Conservation (phyloP, 2,888 invertebrate species). For the Drosophila nigritarsus region DNA sequence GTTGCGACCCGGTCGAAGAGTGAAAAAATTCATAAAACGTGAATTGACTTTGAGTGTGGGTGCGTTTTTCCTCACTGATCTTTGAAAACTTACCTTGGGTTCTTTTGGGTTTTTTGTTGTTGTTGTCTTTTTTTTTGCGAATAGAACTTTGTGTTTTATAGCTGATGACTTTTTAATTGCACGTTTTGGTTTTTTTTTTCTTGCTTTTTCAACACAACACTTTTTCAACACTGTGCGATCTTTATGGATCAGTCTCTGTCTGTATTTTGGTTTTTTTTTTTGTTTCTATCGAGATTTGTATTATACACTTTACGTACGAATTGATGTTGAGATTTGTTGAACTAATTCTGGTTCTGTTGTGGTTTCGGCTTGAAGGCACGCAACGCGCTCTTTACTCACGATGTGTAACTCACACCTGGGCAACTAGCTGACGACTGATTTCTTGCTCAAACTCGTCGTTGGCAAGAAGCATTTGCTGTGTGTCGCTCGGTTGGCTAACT, state of each 20-base stretch:
- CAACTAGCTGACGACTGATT: conserved; percentile 84
- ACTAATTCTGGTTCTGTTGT: conserved; percentile 13
- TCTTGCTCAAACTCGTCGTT: conserved; percentile 77
- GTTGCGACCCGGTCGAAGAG: conserved; percentile 39
- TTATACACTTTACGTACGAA: conserved; percentile 13
- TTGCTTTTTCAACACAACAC: conserved; percentile 32
- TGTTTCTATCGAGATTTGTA: background rate
- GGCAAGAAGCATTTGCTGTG: conserved; percentile 82
- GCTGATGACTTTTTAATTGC: conserved; percentile 71
- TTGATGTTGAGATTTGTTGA: conserved; percentile 11
- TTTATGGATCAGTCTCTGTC: conserved; percentile 51
- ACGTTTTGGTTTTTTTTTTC: conserved; percentile 38
- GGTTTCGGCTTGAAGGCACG: conserved; percentile 34
- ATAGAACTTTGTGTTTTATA: conserved; percentile 39
- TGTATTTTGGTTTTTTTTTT: conserved; percentile 26
- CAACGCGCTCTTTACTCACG: conserved; percentile 67
- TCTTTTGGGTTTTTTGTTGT: conserved; percentile 25
- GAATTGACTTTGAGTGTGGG: conserved; percentile 62
- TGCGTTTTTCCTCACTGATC: conserved; percentile 47
- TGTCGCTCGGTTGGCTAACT: conserved; percentile 63
- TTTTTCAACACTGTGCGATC: conserved; percentile 43
- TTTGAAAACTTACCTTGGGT: conserved; percentile 70
- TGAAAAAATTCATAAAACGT: conserved; percentile 38
- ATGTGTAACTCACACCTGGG: conserved; percentile 82
- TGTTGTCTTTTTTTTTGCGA: conserved; percentile 8